A percentile compares a stretch with the other conserved stretches of the same genome.
Conservation (phyloP, 2,113 vertebrate species). For the Pterocles orientalis region DNA sequence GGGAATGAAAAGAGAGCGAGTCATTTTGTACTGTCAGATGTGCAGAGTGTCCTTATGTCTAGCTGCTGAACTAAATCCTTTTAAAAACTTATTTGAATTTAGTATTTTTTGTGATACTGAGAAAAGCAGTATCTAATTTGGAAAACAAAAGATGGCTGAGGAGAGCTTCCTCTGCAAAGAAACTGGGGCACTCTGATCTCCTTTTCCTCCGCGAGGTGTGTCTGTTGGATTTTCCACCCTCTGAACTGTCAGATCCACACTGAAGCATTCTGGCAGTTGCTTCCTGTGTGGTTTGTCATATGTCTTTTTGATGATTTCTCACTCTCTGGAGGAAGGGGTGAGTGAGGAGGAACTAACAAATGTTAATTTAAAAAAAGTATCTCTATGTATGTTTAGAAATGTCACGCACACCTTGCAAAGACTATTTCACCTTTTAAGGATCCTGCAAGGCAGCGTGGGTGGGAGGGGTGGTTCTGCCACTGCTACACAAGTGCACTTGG, state of each 20-base stretch:
- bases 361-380: not conserved
- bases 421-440: not conserved
- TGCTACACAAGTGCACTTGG: not conserved
- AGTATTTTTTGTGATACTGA: not conserved
- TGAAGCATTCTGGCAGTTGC: conserved; percentile 54
- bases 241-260: conserved; percentile 49
- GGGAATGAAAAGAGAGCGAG: not conserved
- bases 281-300: conserved; percentile 46
- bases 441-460: not conserved
- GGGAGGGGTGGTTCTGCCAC: not conserved
- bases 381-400: not conserved
- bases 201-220: conserved; percentile 34
- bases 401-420: not conserved
- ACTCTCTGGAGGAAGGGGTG: not conserved
- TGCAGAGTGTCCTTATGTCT: not conserved
- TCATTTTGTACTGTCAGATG: not conserved
- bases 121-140: not conserved
- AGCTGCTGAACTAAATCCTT: not conserved
- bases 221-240: conserved; percentile 31
- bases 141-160: not conserved
- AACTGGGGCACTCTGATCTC: conserved; percentile 36
- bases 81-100: not conserved
- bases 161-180: not conserved
- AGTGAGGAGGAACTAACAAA: conserved; percentile 46
- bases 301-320: conserved; percentile 50